These are phyloP conservation scores for Pasiphila rectangulata DNA, from an alignment of 2,888 invertebrate genomes.

Conservation along the genomic window DNA sequence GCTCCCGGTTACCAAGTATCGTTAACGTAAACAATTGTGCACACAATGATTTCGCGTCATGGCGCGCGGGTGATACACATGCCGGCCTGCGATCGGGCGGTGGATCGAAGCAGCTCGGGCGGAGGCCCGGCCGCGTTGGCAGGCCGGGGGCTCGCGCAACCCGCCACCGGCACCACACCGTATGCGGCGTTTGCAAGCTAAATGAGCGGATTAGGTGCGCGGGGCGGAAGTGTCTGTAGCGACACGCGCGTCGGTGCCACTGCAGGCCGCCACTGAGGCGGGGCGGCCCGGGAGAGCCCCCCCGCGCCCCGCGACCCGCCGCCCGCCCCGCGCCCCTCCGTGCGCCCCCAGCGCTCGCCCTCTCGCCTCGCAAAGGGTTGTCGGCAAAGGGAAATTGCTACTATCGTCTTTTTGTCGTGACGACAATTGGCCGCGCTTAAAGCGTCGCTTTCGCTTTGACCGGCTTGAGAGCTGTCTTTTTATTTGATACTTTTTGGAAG, in stretches of 20 bases:
- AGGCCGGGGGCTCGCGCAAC: conserved; percentile 65
- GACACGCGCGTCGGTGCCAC: conserved; percentile 79
- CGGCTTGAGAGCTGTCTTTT: conserved; percentile 31
- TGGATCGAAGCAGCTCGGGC: conserved; percentile 61
- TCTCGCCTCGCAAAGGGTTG: conserved; percentile 73
- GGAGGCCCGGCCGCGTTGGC: conserved; percentile 61
- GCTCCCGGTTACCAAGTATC: conserved; percentile 73
- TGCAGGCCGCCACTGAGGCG: conserved; percentile 80
- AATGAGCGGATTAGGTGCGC: conserved; percentile 74
- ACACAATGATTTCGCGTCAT: conserved; percentile 65
- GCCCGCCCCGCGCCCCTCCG: conserved; percentile 41
- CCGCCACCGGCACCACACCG: conserved; percentile 66
- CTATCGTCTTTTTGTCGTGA: conserved; percentile 62
- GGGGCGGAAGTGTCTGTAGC: conserved; percentile 76
- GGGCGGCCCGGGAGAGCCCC: conserved; percentile 73
- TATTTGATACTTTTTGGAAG: conserved; percentile 28
- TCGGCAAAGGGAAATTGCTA: conserved; percentile 69
- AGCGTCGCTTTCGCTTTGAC: conserved; percentile 50
- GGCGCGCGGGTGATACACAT: conserved; percentile 59
- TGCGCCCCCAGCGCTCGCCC: conserved; percentile 63
- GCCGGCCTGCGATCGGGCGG: conserved; percentile 47
- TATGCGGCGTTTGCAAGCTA: conserved; percentile 72
- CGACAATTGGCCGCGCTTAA: conserved; percentile 58
- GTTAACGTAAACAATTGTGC: conserved; percentile 75
- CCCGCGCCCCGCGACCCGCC: conserved; percentile 46